These are phyloP conservation scores for Cassiopea andromeda DNA, from an alignment of 30 jellyfish, hydroid and myxozoan genomes.

Conservation along the genomic window DNA sequence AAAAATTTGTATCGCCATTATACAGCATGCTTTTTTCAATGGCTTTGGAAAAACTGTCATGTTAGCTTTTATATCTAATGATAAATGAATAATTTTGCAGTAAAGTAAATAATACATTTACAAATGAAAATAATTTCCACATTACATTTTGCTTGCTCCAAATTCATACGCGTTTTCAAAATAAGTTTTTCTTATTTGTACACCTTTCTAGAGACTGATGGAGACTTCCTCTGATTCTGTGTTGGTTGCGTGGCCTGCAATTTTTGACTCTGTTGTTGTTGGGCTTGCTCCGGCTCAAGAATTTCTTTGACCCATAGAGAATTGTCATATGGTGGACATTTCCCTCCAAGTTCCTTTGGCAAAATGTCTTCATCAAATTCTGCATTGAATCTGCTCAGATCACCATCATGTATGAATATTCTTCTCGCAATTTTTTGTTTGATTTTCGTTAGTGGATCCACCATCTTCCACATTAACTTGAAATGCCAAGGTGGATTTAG, in stretches of 20 bases:
- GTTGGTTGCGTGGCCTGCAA: slow-evolving; percentile 33
- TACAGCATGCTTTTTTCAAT: no score
- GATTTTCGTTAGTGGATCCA: slow-evolving; percentile 70
- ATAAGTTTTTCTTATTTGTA: slow-evolving; percentile 21
- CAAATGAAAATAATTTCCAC: no score
- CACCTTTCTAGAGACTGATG: slow-evolving; percentile 40
- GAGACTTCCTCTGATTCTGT: slow-evolving; percentile 40
- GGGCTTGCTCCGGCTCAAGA: slow-evolving; percentile 83
- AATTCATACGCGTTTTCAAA: not conserved
- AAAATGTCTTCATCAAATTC: slow-evolving; percentile 73
- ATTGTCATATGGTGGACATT: slow-evolving; percentile 80
- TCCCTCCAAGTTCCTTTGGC: slow-evolving; percentile 92
- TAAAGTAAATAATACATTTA: no score
- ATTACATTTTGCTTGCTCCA: no score
- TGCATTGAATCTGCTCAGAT: slow-evolving; percentile 77
- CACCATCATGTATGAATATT: slow-evolving; percentile 92
- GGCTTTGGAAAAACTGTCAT: no score
- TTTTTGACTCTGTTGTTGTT: slow-evolving; percentile 33
- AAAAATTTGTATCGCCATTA: no score
- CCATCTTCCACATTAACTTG: slow-evolving; percentile 93
- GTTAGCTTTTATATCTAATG: no score
- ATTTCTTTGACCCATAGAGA: slow-evolving; percentile 85
- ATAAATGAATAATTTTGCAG: no score
- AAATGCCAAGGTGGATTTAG: slow-evolving; percentile 97
- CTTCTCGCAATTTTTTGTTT: slow-evolving; percentile 79